Base-by-base conservation (phyloP, 64 coral and sea anemone genomes). In the Montipora efflorescens region DNA sequence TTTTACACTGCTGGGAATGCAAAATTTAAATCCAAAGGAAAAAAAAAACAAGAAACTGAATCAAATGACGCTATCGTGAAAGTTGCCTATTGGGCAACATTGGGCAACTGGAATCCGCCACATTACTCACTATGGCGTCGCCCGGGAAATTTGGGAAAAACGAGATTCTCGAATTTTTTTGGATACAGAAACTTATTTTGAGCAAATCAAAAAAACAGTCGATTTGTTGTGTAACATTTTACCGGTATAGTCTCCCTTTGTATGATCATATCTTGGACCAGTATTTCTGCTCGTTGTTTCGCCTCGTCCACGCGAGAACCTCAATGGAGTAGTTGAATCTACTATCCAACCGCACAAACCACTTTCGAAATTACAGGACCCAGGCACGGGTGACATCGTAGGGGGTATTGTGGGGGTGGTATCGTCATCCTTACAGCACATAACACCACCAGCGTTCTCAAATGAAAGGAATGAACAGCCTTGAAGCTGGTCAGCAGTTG, bases 221-320 rank as follows among this genome's bases (percentile, higher is more conserved):
- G 6, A 57, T 57, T 57, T 16, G 12, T 8, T 1, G 8, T 73
- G 14, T 8, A 48, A 14, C 19, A 89, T 14, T 78, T 7, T 89
- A 97, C 96, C 96, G 15, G 59, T 78, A 8, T 79, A 28, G 48
- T 84, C 93, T 36, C 92, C 52, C 59, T 97, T 97, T 7, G 96
- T 97, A 71, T 97, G 89, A 68, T 97, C 96, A 66, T 97, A 97
- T 6, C 96, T 82, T 58, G 96, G 96, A 7, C 96, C 96, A 48
- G 96, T 97, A 59, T 97, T 97, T 92, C 93, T 78, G 12, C 57
- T 83, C 47, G 84, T 84, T 4, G 96, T 97, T 25, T 97, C 96
- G 44, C 96, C 96, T 64, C 61, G 18, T 47, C 48, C 59, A 2
- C 93, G 84, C 3, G 0, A n/a, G 76, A 97, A 97, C 53, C 47